Conservation (phyloP, 2,113 vertebrate species). For the Toxotes chatareus region DNA sequence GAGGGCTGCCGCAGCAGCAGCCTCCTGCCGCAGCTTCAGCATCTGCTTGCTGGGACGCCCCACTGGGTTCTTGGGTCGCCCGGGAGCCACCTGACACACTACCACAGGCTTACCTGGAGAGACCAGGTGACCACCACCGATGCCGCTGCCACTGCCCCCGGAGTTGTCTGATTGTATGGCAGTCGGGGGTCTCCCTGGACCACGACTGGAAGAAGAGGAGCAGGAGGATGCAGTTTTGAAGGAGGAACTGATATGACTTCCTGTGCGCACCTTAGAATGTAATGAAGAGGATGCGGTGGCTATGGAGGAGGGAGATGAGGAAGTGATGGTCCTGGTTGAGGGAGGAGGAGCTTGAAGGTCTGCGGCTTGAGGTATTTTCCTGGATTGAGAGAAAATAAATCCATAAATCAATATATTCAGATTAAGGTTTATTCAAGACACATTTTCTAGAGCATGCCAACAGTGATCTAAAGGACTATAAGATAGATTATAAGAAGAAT, state of each 20-base stretch:
- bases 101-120: constrained; percentile 80
- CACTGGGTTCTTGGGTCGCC: constrained; percentile 85
- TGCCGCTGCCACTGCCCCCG: constrained; percentile 38
- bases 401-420: not conserved
- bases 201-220: constrained; percentile 72
- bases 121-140: constrained; percentile 66
- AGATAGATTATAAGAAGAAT: too few species aligned
- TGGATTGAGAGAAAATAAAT: constrained; percentile 58
- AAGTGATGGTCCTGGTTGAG: constrained; percentile 61
- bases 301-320: constrained; percentile 58
- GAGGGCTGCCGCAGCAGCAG: constrained; percentile 78
- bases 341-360: constrained; percentile 79
- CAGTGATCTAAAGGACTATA: too few species aligned
- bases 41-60: constrained; percentile 88
- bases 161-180: constrained; percentile 78
- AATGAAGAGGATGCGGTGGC: constrained; percentile 71
- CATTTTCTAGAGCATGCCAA: too few species aligned
- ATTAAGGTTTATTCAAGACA: too few species aligned
- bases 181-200: constrained; percentile 61
- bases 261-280: constrained; percentile 81
- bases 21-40: constrained; percentile 82
- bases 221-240: constrained; percentile 71
- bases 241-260: constrained; percentile 78
- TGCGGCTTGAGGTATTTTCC: constrained; percentile 92
- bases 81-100: constrained; percentile 75